Base-by-base conservation (phyloP, 64 coral and sea anemone genomes). In the Cladopsammia gracilis region DNA sequence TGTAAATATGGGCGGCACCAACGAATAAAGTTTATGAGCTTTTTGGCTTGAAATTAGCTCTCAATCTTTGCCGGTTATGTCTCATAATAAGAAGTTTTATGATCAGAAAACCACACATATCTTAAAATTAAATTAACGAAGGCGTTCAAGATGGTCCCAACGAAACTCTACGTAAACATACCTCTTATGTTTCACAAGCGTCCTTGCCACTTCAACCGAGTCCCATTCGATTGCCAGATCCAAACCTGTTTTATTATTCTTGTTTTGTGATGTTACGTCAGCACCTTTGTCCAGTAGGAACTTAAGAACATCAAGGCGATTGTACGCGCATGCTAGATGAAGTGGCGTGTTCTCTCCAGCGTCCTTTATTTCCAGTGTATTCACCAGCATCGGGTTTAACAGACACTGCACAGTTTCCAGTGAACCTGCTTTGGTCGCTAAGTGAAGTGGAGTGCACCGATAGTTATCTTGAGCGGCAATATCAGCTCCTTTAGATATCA, bases 181-280 rank as follows among this genome's bases (percentile, higher is more conserved):
- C 95, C 95, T 96, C 2, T 93, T 25, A 62, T 96, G 95, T 22
- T 90, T 81, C 8, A 97, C 83, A 22, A 97, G 83, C 9, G 92
- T 92, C 57, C 54, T 70, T 24, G 87, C 91, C 4, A 97, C 95
- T 46, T 94, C 87, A 58, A 76, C 64, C 44, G 84, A 67, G n/a
- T 90, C 92, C 92, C 87, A 94, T 2, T 97, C 95, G 8, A 97
- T 94, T 52, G 95, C 95, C 16, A 90, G 62, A 72, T 97, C 95
- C 77, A 97, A 60, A 57, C 95, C 94, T 15, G 82, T 93, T 59
- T 69, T 76, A 14, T 73, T 26, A 18, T 62, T 15, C 2, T 69
- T 76, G 70, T 93, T 75, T 14, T 3, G 25, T 12, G 82, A n/a
- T 13, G 51, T 51, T 9, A 86, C 69, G 3, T 86, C 50, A 49